Evolutionary conservation across 2,888 invertebrate genomes (phyloP).

Genomic region (Diplolepis rosae): DNA sequence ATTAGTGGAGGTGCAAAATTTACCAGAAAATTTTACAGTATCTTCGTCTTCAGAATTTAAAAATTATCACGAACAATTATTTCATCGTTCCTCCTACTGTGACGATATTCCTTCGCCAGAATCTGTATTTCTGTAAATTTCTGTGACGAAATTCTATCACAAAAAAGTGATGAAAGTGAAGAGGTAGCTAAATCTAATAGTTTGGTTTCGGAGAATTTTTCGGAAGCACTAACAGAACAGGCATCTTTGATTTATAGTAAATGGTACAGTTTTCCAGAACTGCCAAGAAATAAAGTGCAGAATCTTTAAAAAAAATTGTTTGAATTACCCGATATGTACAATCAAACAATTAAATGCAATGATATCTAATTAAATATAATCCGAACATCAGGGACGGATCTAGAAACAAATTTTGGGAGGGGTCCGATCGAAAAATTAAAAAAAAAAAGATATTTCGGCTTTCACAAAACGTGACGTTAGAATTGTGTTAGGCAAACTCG

Average conservation of each 20-base stretch:
- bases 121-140: neutral
- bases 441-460: no score
- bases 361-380: neutral
- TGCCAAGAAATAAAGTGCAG: neutral
- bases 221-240: neutral
- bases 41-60: neutral
- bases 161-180: neutral
- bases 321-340: neutral
- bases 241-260: neutral
- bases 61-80: neutral
- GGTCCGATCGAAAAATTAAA: no score
- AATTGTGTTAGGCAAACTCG: no score
- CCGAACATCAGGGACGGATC: no score
- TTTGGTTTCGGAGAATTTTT: neutral
- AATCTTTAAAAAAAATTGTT: neutral
- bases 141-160: neutral
- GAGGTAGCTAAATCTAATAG: neutral
- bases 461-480: no score
- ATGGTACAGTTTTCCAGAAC: neutral
- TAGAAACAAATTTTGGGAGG: no score
- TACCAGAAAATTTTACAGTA: neutral
- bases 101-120: neutral
- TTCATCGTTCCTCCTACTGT: no score
- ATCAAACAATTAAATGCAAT: neutral
- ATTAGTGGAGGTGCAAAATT: neutral